Conservation (phyloP, 1,140 invertebrate species). For the Ostrea denselamellosa region DNA sequence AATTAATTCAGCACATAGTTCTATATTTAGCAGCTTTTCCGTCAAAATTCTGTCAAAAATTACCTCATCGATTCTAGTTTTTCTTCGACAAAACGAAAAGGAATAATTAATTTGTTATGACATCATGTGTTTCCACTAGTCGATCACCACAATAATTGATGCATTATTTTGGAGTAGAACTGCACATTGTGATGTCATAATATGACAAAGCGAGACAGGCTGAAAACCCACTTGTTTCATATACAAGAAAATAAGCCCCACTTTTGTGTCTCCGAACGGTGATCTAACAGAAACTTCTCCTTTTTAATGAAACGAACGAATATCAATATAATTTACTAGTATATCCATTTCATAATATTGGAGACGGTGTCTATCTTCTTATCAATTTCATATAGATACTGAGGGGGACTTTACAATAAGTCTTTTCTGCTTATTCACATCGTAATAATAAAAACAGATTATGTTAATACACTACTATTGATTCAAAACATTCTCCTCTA, state of each 20-base stretch:
- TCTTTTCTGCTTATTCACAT: too few species aligned
- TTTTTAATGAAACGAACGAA: background rate
- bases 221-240: background rate
- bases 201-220: background rate
- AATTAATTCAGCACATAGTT: conserved; percentile 3
- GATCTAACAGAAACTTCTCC: background rate
- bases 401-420: too few species aligned
- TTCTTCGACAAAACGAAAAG: conserved; percentile 5
- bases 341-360: too few species aligned
- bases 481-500: background rate
- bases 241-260: background rate
- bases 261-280: background rate
- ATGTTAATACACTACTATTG: background rate
- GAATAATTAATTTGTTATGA: conserved; percentile 13
- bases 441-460: too few species aligned
- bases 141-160: conserved; percentile 29
- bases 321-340: background rate
- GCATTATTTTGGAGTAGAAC: background rate
- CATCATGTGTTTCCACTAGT: background rate
- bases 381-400: too few species aligned
- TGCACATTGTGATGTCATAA: conserved; percentile 28
- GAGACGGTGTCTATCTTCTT: too few species aligned
- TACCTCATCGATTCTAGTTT: background rate
- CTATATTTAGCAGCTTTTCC: background rate
- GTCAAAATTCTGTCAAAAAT: conserved; percentile 15